These are phyloP conservation scores for Pogonophryne albipinna DNA, from an alignment of 2,797 vertebrate species.

Conservation along the genomic window DNA sequence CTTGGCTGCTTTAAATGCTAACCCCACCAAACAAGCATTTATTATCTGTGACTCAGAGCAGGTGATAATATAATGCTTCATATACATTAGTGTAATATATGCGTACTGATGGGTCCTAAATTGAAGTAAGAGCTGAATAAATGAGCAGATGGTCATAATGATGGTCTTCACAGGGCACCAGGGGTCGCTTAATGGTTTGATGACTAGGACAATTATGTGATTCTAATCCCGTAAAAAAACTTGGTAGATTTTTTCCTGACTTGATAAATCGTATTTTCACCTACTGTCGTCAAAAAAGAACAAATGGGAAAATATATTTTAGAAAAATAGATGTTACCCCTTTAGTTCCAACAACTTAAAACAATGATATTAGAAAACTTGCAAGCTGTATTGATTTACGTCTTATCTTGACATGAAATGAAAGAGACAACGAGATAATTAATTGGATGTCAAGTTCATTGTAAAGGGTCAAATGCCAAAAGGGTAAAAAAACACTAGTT, in stretches of 20 bases:
- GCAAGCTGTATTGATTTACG: no score
- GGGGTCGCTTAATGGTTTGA: slow-evolving; percentile 3
- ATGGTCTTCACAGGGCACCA: slow-evolving; percentile 6
- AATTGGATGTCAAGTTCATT: not conserved
- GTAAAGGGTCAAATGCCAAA: not conserved
- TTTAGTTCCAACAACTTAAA: not conserved
- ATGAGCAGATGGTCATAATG: not conserved
- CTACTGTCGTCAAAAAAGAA: not conserved
- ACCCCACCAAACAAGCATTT: not conserved
- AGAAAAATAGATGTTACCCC: not conserved
- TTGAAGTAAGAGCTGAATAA: slow-evolving; percentile 13
- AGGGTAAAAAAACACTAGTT: not conserved
- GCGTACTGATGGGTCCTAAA: slow-evolving; percentile 15
- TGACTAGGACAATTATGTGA: slow-evolving; percentile 6
- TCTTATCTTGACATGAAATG: no score
- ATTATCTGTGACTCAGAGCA: slow-evolving; percentile 4
- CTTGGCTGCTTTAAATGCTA: not conserved
- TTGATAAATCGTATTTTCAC: not conserved
- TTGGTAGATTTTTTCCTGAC: not conserved
- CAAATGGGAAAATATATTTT: not conserved
- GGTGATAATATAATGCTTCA: slow-evolving; percentile 12
- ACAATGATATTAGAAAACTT: no score
- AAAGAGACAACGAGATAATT: no score
- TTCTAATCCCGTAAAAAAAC: not conserved
- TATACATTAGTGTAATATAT: not conserved